Evolutionary conservation across 2,888 invertebrate species (phyloP).

Genomic region (Idaea biselata): DNA sequence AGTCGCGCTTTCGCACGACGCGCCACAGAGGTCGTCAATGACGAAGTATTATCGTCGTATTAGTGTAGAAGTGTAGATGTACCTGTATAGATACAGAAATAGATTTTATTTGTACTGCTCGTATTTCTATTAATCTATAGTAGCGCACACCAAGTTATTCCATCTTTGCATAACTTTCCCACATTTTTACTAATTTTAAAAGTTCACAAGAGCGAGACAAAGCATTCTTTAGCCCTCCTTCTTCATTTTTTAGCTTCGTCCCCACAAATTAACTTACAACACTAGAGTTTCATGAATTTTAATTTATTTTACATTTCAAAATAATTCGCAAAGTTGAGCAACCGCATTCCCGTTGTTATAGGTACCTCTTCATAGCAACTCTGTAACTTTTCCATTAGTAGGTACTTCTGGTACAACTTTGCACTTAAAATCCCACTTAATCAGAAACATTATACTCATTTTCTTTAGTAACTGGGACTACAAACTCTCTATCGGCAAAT

Average conservation of each 20-base stretch:
- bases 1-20: too few relatives aligned
- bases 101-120: too few relatives aligned
- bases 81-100: too few relatives aligned
- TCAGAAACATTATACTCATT: constrained; percentile 57
- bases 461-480: constrained; percentile 8
- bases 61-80: too few relatives aligned
- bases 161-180: too few relatives aligned
- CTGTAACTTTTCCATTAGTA: constrained; percentile 63
- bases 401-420: constrained; percentile 56
- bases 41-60: too few relatives aligned
- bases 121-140: too few relatives aligned
- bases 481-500: neutral
- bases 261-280: neutral
- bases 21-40: too few relatives aligned
- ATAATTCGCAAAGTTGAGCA: constrained; percentile 46
- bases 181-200: too few relatives aligned
- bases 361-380: constrained; percentile 36
- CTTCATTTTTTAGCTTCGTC: neutral
- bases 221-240: too few relatives aligned
- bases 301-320: constrained; percentile 52
- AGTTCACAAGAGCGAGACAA: too few relatives aligned
- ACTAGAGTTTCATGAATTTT: constrained; percentile 33
- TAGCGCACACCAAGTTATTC: too few relatives aligned
- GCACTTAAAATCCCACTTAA: constrained; percentile 62
- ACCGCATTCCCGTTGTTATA: constrained; percentile 47